Base-by-base conservation (phyloP, 2,113 vertebrate species). In the Brienomyrus longianalis region DNA sequence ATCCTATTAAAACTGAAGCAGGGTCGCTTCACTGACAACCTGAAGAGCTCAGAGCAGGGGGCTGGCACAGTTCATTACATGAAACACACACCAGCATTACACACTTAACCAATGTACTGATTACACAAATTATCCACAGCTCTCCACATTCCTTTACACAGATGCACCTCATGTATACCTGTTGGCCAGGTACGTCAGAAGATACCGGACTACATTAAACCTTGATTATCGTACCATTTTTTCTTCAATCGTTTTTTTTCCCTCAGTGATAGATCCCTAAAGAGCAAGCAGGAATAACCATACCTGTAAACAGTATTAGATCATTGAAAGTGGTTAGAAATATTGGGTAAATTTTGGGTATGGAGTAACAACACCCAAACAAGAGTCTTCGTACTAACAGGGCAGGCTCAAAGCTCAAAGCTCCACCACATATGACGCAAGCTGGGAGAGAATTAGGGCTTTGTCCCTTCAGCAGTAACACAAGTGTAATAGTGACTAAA, bases 121-220 rank as follows among this genome's bases (percentile, higher is more conserved):
- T 39, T 80, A 43, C n/a, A 70, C 10, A 1, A 70, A 70, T 27
- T 23, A 31, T 11, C 27, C 2, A 70, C 13, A 66, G 2, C 1
- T n/a, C 48, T 47, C 7, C 23, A 48, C 45, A 45, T 84, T 48
- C 21, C 17, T n/a, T 48, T 21, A 70, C 62, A 70, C 1, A 70
- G 13, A 13, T 13, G 45, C 7, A 2, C 5, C 27, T 9, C 27
- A 59, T 17, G 66, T 88, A 84, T 45, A 48, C 66, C 90, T 88
- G 70, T 47, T 50, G 84, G 74, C 62, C 88, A 88, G 43, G 52
- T 56, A 86, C 62, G 84, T 90, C 87, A 90, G 88, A 80, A 89
- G 88, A 88, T 89, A 66, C 86, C 43, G 88, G 88, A 89, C 91
- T 91, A 88, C 45, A 51, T 52, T 80, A 91, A 91, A 90, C 88